These are phyloP conservation scores for Fukomys damarensis DNA, from an alignment of 2,113 vertebrate genomes.

Conservation along the genomic window DNA sequence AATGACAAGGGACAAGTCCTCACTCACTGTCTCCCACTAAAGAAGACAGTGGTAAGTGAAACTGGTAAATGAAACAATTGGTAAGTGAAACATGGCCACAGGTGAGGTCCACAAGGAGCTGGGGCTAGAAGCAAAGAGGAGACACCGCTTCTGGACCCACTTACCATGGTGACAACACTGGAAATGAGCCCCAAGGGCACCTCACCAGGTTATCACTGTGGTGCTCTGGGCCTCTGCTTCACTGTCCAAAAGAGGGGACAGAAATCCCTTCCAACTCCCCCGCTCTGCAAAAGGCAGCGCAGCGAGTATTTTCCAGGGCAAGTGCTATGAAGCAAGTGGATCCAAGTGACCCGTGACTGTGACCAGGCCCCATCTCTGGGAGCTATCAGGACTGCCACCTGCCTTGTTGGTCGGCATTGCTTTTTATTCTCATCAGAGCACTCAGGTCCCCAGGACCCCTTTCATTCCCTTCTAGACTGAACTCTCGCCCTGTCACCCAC, in stretches of 20 bases:
- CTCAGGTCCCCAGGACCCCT: background rate
- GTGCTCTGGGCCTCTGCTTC: background rate
- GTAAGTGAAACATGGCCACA: background rate
- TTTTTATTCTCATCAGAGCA: background rate
- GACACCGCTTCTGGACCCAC: background rate
- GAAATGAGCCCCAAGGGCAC: background rate
- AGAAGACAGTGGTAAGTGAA: background rate
- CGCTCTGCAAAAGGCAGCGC: fast-evolving
- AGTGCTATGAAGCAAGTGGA: fast-evolving
- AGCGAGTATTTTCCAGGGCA: background rate
- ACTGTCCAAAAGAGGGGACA: fast-evolving
- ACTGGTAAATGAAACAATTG: background rate
- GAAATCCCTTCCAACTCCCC: background rate
- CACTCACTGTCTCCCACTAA: background rate
- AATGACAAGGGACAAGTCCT: background rate
- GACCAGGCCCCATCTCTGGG: background rate
- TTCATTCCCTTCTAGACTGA: background rate
- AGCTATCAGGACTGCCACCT: fast-evolving
- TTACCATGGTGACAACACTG: fast-evolving
- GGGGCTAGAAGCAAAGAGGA: fast-evolving
- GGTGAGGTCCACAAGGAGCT: fast-evolving
- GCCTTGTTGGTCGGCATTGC: background rate
- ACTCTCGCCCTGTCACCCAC: fast-evolving
- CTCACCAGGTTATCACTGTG: fast-evolving
- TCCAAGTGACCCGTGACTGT: background rate